Base-by-base conservation (phyloP, 2,797 vertebrate genomes). In the Okamejei kenojei region DNA sequence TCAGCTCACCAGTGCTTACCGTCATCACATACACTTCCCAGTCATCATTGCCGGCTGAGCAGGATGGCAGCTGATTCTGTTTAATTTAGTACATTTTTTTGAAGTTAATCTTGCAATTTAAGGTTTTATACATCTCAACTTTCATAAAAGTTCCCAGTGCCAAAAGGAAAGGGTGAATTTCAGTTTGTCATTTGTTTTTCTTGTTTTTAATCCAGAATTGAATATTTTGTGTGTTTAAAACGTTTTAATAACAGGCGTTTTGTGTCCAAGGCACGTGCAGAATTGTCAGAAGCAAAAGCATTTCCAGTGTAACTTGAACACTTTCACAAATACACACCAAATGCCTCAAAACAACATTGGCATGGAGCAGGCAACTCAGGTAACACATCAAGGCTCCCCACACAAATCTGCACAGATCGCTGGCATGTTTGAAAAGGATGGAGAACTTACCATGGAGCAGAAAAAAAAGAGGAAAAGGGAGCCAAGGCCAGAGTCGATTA, bases 401-500 rank as follows among this genome's bases (percentile, higher is more conserved):
- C 96, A 97, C 93, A 97, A 96, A 94, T 97, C 97, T 0, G 96
- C 98, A 7, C 86, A 68, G 82, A 93, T 96, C 26, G 96, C 96
- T 0, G 96, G 93, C 38, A 95, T 95, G 93, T 95, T 95, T 0
- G 93, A 94, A 0, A 95, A 96, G 93, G 98, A 97, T 94, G 96
- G 95, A 26, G 98, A 98, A 92, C 96, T 97, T 2, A 96, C 97
- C 38, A 95, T 98, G n/a, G 96, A 97, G 93, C 93, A 97, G 94
- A 97, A 97, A 95, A 99, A 97, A 96, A 98, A 96, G 96, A 99
- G 97, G 95, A 99, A 97, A 96, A 98, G 97, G 94, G 98, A 99
- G 94, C 96, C 97, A 0, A 97, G 98, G 5, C 99, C 98, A 0
- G 98, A 99, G 95, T 99, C 99, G 93, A 98, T 99, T 93, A 99